These are phyloP conservation scores for Aphidoletes aphidimyza DNA, from an alignment of 2,888 invertebrate genomes.

Conservation along the genomic window DNA sequence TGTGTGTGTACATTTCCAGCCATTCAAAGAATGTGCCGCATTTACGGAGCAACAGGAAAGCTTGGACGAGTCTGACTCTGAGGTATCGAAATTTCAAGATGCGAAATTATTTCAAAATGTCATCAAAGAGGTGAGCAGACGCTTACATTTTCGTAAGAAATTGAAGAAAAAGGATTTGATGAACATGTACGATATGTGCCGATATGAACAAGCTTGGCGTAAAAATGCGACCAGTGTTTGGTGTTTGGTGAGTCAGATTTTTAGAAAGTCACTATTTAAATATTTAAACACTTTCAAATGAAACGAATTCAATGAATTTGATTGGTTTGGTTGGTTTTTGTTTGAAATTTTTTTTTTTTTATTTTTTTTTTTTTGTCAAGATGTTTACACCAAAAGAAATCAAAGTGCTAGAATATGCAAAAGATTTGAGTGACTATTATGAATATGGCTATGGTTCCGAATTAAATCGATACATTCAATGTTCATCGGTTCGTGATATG, in stretches of 20 bases:
- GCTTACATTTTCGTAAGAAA: not conserved
- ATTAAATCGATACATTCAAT: not conserved
- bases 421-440: not conserved
- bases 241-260: conserved; percentile 21
- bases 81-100: too few relatives aligned
- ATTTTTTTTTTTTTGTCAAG: not conserved
- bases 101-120: too few relatives aligned
- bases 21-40: too few relatives aligned
- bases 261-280: not conserved
- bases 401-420: not conserved
- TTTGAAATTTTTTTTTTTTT: too few relatives aligned
- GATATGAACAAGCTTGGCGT: conserved; percentile 24
- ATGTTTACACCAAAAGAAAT: not conserved
- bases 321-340: too few relatives aligned
- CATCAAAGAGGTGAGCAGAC: not conserved
- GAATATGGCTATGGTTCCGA: not conserved
- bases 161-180: not conserved
- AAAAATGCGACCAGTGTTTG: not conserved
- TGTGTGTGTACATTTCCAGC: too few relatives aligned
- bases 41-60: too few relatives aligned
- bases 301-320: too few relatives aligned
- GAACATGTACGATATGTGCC: conserved; percentile 22
- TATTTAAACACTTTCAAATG: not conserved
- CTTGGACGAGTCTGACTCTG: too few relatives aligned
- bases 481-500: conserved; percentile 8